Percentiles rank a stretch among this genome's conserved stretches.
Evolutionary conservation across 2,113 vertebrate genomes (phyloP).

Genomic region (Xyliphius kryptos): DNA sequence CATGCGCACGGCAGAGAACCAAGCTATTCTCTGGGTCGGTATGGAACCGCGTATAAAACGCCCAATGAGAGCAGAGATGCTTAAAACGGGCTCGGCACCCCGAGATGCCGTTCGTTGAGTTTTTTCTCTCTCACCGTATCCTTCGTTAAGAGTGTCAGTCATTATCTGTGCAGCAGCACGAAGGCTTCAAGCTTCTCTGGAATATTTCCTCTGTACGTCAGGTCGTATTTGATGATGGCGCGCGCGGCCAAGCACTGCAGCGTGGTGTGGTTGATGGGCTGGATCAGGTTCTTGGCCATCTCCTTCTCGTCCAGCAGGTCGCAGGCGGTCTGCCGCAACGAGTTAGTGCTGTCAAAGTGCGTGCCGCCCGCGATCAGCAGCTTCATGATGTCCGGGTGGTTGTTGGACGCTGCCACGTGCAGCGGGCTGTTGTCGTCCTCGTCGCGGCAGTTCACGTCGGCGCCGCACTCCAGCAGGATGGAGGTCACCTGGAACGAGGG

Average conservation of each 20-base stretch:
- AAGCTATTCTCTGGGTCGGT: conserved; percentile 15
- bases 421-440: conserved; percentile 89
- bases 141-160: conserved; percentile 8
- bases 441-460: conserved; percentile 86
- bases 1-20: conserved; percentile 50
- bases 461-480: conserved; percentile 91
- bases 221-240: conserved; percentile 82
- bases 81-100: conserved; percentile 1
- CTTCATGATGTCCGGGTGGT: conserved; percentile 98
- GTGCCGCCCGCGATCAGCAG: conserved; percentile 89
- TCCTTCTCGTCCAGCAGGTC: conserved; percentile 95
- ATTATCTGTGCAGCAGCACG: conserved; percentile 94
- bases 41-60: not conserved
- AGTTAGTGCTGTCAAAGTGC: conserved; percentile 96
- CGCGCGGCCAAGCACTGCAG: conserved; percentile 96
- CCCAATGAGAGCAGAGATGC: conserved; percentile 1
- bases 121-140: not conserved
- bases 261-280: conserved; percentile 95
- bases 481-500: conserved; percentile 91
- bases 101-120: not conserved
- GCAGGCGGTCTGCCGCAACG: conserved; percentile 83
- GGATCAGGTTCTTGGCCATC: conserved; percentile 92
- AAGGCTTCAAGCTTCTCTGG: conserved; percentile 94
- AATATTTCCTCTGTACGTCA: conserved; percentile 82
- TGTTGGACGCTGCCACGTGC: conserved; percentile 91